Evolutionary conservation across 2,797 vertebrate genomes (phyloP).

Genomic region (Podargus strigoides): DNA sequence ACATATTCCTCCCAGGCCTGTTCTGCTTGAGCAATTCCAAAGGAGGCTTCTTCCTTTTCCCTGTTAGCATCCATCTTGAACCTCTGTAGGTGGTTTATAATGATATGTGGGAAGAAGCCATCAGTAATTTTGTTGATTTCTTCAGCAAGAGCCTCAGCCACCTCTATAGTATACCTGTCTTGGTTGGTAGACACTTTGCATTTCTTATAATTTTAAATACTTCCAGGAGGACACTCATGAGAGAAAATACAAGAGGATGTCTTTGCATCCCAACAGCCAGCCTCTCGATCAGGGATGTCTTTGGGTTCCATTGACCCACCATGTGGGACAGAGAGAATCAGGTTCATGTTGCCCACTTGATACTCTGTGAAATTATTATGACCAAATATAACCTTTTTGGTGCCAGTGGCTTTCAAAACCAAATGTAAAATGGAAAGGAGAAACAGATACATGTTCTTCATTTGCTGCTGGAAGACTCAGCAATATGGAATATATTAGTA

Average conservation of each 20-base stretch:
- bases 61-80: slow-evolving; percentile 67
- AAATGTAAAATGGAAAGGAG: background rate
- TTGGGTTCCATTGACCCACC: slow-evolving; percentile 55
- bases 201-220: background rate
- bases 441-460: background rate
- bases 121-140: slow-evolving; percentile 42
- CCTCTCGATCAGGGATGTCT: slow-evolving; percentile 51
- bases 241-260: slow-evolving; percentile 42
- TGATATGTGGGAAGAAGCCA: slow-evolving; percentile 44
- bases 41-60: slow-evolving; percentile 48
- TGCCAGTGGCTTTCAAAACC: background rate
- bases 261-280: slow-evolving; percentile 46
- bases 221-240: slow-evolving; percentile 46
- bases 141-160: slow-evolving; percentile 42
- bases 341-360: slow-evolving; percentile 58
- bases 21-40: slow-evolving; percentile 53
- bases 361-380: slow-evolving; percentile 60
- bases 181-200: slow-evolving; percentile 54
- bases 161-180: slow-evolving; percentile 55
- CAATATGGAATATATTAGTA: background rate
- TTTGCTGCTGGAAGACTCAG: background rate
- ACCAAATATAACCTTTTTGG: slow-evolving; percentile 27
- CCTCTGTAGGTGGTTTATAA: slow-evolving; percentile 60
- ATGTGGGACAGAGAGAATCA: slow-evolving; percentile 61
- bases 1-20: slow-evolving; percentile 62